Evolutionary conservation across 2,888 invertebrate genomes (phyloP).

Genomic region (Lymantria dispar): DNA sequence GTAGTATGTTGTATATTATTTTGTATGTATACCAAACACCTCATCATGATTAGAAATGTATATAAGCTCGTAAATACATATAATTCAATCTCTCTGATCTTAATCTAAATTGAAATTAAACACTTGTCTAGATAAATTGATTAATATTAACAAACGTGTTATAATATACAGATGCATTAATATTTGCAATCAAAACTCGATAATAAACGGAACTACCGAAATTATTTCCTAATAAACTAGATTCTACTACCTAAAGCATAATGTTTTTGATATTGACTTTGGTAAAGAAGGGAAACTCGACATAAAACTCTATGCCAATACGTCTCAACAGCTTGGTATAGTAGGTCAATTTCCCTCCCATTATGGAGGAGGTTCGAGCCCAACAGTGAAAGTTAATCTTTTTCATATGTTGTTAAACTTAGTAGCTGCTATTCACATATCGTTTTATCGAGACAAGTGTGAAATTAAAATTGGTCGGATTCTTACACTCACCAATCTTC

Average conservation of each 20-base stretch:
- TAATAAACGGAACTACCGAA: neutral
- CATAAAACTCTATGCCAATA: too few species aligned
- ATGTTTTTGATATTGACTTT: too few species aligned
- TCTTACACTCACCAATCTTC: constrained; percentile 98
- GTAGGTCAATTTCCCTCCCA: too few species aligned
- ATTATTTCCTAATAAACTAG: neutral
- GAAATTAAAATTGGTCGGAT: constrained; percentile 77
- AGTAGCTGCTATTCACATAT: constrained; percentile 1
- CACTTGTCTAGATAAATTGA: constrained; percentile 36
- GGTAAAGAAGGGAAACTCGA: too few species aligned
- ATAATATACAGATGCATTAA: neutral
- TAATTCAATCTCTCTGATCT: neutral
- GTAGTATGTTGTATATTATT: too few species aligned
- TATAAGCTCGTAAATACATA: constrained; percentile 5
- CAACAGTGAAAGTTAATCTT: too few species aligned
- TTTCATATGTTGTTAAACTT: too few species aligned
- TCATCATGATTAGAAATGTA: constrained; percentile 7
- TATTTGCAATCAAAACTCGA: neutral
- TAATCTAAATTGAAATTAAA: constrained; percentile 28
- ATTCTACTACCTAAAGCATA: neutral
- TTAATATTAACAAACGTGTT: constrained; percentile 1
- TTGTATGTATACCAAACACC: too few species aligned
- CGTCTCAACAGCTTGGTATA: too few species aligned
- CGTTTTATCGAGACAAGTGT: constrained; percentile 29
- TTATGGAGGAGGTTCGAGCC: too few species aligned